phyloP scores from a whole-genome alignment of 2,797 vertebrate genomes.

The Rhinoraja longicauda region DNA sequence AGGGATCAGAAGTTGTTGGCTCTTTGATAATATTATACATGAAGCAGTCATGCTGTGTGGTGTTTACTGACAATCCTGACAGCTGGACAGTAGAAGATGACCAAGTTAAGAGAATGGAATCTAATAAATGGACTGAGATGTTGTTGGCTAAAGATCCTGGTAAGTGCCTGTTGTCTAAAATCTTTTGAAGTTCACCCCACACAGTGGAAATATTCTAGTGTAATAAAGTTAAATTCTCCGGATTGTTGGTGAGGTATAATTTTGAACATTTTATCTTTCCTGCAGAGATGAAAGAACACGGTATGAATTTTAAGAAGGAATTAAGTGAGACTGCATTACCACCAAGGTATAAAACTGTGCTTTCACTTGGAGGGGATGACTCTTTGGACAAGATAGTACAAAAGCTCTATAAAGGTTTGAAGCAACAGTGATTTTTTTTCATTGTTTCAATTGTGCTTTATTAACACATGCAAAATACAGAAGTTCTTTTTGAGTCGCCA shows the following conservation, averaged over 20 bases:
- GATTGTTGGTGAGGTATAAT: neutral
- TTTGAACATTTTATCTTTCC: neutral
- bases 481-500: too few relatives aligned
- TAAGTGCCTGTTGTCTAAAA: conserved; percentile 17
- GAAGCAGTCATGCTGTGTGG: conserved; percentile 42
- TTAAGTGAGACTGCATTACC: conserved; percentile 40
- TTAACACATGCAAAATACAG: too few relatives aligned
- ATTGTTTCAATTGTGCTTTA: too few relatives aligned
- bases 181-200: neutral
- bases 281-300: neutral
- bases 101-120: accelerated
- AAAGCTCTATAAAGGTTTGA: conserved; percentile 45
- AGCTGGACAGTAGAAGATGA: conserved; percentile 42
- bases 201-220: neutral
- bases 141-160: conserved; percentile 43
- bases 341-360: conserved; percentile 42
- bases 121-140: conserved; percentile 35
- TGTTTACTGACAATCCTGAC: conserved; percentile 24
- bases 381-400: conserved; percentile 43
- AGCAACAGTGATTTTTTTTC: neutral
- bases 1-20: neutral
- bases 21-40: conserved; percentile 40
- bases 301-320: conserved; percentile 5
- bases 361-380: conserved; percentile 40
- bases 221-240: too few relatives aligned